Percentiles rank a stretch among this genome's conserved stretches.
These are phyloP conservation scores for Ageneiosus marmoratus DNA, from an alignment of 2,113 vertebrate genomes.

Conservation along the genomic window DNA sequence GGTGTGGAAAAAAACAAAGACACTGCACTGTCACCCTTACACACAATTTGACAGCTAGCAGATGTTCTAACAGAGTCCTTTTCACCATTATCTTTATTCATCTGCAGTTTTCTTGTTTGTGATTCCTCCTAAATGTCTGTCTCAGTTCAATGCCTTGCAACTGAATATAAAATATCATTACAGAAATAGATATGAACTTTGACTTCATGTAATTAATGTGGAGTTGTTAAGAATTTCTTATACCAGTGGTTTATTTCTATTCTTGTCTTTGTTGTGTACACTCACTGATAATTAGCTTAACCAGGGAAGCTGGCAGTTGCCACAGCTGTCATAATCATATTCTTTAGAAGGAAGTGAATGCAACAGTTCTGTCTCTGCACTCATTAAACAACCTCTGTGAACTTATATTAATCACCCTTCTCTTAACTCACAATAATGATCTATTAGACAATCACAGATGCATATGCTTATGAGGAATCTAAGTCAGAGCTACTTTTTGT, in stretches of 20 bases:
- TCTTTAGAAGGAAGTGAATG: neutral
- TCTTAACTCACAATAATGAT: neutral
- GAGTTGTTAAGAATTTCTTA: neutral
- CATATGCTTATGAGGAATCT: neutral
- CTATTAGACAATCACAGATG: neutral
- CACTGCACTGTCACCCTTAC: slow-evolving; percentile 14
- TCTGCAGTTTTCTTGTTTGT: neutral
- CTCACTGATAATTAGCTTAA: slow-evolving; percentile 11
- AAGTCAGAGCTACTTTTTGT: neutral
- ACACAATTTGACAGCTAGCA: slow-evolving; percentile 21
- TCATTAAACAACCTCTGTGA: slow-evolving; percentile 11
- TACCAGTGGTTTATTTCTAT: slow-evolving; percentile 3
- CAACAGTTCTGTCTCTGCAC: neutral
- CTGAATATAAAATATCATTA: slow-evolving; percentile 4
- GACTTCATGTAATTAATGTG: neutral
- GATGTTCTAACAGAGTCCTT: slow-evolving; percentile 29
- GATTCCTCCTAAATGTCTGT: neutral
- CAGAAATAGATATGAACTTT: neutral
- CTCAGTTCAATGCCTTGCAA: neutral
- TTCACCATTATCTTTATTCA: slow-evolving; percentile 13
- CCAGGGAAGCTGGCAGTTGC: neutral
- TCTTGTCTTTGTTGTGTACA: neutral
- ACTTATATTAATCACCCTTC: neutral
- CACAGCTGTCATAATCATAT: neutral
- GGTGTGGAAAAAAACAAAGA: neutral